Evolutionary conservation across 2,797 vertebrate genomes (phyloP).

Genomic region (Rhabdomys pumilio): DNA sequence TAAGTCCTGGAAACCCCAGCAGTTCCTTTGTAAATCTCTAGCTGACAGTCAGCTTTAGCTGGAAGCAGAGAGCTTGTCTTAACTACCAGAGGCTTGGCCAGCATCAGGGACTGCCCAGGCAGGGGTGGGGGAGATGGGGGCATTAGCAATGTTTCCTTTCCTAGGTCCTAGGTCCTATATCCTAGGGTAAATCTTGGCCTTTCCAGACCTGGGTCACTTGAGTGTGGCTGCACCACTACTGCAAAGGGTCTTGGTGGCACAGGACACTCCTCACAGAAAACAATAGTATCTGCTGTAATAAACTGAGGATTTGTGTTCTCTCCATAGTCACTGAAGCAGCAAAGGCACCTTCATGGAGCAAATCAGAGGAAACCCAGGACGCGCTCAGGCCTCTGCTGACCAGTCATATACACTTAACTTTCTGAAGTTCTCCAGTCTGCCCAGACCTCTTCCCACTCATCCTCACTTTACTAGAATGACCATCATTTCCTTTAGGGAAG

Average conservation of each 20-base stretch:
- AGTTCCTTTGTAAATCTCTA: conserved; percentile 25
- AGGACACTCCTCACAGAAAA: not conserved
- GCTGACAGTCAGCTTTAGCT: not conserved
- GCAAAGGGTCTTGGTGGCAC: not conserved
- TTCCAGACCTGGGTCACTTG: not conserved
- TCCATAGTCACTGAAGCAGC: not conserved
- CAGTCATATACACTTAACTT: not conserved
- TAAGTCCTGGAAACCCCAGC: conserved; percentile 15
- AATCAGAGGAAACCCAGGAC: not conserved
- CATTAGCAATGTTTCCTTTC: not conserved
- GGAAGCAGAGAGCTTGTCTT: not conserved
- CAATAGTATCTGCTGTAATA: too few relatives aligned
- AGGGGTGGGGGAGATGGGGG: not conserved
- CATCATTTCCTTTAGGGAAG: not conserved
- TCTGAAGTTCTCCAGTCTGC: not conserved
- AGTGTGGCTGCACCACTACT: not conserved
- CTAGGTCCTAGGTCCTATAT: too few relatives aligned
- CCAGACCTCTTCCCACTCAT: not conserved
- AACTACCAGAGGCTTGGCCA: not conserved
- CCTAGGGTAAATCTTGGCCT: not conserved
- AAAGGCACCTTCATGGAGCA: not conserved
- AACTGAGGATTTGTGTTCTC: not conserved
- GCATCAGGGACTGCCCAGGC: not conserved
- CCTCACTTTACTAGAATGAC: too few relatives aligned
- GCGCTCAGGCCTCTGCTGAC: too few relatives aligned